Percentiles rank a stretch among this genome's conserved stretches.
phyloP scores from a whole-genome alignment of 2,888 invertebrate species.

The Imbricaverruca yamaguchii region DNA sequence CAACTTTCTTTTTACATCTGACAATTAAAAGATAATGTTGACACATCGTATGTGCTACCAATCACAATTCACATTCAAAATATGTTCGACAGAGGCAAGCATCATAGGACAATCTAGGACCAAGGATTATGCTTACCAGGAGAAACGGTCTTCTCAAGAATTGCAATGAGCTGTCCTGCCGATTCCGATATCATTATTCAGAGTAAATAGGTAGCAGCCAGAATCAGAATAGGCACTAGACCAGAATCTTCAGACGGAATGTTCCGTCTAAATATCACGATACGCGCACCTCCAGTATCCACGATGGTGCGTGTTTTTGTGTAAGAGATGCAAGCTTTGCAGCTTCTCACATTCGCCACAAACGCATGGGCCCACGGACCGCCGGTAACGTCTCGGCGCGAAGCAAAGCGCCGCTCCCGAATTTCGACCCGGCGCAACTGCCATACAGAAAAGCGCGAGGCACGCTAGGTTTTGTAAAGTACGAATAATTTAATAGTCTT shows the following conservation, averaged over 20 bases:
- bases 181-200: constrained; percentile 3
- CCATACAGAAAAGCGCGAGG: too few species aligned
- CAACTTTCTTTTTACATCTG: too few species aligned
- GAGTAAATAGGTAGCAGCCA: background rate
- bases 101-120: too few species aligned
- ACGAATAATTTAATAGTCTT: too few species aligned
- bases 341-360: background rate
- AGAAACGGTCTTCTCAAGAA: constrained; percentile 4
- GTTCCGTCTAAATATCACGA: background rate
- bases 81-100: too few species aligned
- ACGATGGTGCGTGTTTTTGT: background rate
- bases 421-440: background rate
- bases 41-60: too few species aligned
- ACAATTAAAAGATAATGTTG: too few species aligned
- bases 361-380: background rate
- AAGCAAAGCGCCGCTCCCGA: constrained; percentile 1
- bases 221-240: background rate
- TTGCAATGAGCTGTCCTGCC: constrained; percentile 6
- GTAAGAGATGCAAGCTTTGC: background rate
- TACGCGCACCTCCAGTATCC: background rate
- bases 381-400: background rate
- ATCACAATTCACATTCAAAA: too few species aligned
- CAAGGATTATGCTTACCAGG: background rate
- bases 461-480: too few species aligned
- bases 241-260: background rate